Base-by-base conservation (phyloP, 2,888 invertebrate species). In the Glyphotaelius pellucidus region DNA sequence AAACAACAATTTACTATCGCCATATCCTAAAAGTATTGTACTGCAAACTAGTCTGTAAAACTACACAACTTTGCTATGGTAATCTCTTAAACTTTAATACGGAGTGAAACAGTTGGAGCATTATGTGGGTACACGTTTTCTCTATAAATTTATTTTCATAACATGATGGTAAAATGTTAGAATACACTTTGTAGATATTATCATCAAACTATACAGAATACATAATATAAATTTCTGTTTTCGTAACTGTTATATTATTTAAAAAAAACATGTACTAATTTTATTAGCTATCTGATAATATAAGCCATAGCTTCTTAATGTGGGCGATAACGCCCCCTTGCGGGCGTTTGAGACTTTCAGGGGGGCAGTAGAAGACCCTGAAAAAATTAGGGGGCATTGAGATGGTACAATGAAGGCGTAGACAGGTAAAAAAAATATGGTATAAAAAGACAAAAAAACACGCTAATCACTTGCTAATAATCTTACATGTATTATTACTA, bases 21-120 rank as follows among this genome's bases (percentile, higher is more conserved):
- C 81, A 83, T 83, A 67, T 67, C 67, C 67, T 67, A 67, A 67
- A 67, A 67, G 67, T 67, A 67, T 67, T 67, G 67, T 25, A n/a
- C 67, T 67, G 67, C 67, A n/a, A 67, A 67, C 67, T 67, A 67
- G 19, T 67, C 67, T 67, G 25, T 25, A 67, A 67, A 67, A 67
- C 67, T 67, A 67, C 67, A 67, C 67, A 67, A 67, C 67, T 67
- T 25, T 25, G 67, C 67, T n/a, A 25, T 67, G 52, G 52, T 19
- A 67, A 67, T 25, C 67, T 25, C 67, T 67, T 7, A 67, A 67
- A 67, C 25, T 67, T 67, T n/a, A 67, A 25, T 67, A 67, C 67
- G 25, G 67, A 67, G 25, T 25, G 67, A 67, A n/a, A n/a, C n/a
- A 67, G 67, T 67, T 67, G 67, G 67, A 7, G 25, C 7, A 67